A percentile compares a stretch with the other conserved stretches of the same genome.
Conservation (phyloP, 2,888 invertebrate genomes). For the Schizotus pectinicornis region DNA sequence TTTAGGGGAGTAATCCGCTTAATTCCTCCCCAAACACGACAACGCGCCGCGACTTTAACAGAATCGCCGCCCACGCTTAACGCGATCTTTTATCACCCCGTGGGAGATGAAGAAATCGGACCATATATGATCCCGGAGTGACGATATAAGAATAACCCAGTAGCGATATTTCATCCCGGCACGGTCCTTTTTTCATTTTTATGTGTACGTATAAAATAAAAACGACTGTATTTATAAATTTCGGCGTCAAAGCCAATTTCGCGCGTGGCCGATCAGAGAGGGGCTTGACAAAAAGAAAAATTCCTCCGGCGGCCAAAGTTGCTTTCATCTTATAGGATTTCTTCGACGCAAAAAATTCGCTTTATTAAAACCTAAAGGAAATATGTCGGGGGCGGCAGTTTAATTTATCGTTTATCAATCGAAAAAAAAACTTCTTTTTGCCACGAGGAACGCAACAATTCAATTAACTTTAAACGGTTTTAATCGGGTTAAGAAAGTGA, state of each 20-base stretch:
- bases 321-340: conserved; percentile 8
- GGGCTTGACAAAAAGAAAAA: not conserved
- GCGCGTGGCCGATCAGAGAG: conserved; percentile 22
- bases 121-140: conserved; percentile 8
- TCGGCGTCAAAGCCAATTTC: conserved; percentile 30
- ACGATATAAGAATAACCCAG: conserved; percentile 15
- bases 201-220: conserved; percentile 21
- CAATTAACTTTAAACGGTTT: no score
- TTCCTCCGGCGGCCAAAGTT: conserved; percentile 11
- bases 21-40: not conserved
- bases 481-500: no score
- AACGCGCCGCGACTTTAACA: not conserved
- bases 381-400: not conserved
- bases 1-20: not conserved
- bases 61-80: no score
- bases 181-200: conserved; percentile 8
- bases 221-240: conserved; percentile 27
- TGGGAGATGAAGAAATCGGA: not conserved
- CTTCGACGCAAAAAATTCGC: not conserved
- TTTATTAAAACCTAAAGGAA: not conserved
- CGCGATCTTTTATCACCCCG: no score
- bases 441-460: no score
- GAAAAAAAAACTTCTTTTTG: no score
- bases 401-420: no score
- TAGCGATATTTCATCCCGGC: conserved; percentile 14